Conservation (phyloP, 2,797 vertebrate genomes). For the Neosilurus mollespiculum region DNA sequence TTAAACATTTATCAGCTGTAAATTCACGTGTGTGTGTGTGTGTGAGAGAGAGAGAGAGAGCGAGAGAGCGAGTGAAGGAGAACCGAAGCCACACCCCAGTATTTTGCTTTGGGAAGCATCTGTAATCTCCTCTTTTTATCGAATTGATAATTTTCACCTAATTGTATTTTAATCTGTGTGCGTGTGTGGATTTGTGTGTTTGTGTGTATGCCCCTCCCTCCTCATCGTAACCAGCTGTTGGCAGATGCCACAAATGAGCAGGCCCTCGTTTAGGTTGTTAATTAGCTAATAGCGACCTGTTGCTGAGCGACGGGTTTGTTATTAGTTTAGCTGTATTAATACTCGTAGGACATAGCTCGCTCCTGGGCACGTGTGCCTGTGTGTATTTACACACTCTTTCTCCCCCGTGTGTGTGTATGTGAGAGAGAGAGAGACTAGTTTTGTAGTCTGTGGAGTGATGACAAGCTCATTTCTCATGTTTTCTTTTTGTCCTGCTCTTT, state of each 20-base stretch:
- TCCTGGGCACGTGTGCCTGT: slow-evolving; percentile 34
- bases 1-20: slow-evolving; percentile 1
- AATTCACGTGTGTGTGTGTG: too few relatives aligned
- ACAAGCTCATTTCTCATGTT: slow-evolving; percentile 3
- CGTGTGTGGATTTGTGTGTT: slow-evolving; percentile 12
- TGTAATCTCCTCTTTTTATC: slow-evolving; percentile 61
- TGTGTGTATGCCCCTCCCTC: slow-evolving; percentile 15
- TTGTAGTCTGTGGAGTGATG: neutral
- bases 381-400: slow-evolving; percentile 38
- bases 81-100: neutral
- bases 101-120: slow-evolving; percentile 55
- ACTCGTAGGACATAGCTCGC: slow-evolving; percentile 46
- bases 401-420: neutral
- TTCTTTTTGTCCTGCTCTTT: neutral
- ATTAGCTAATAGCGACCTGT: slow-evolving; percentile 60
- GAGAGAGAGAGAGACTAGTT: neutral
- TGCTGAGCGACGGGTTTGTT: slow-evolving; percentile 54
- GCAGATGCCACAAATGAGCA: slow-evolving; percentile 53
- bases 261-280: slow-evolving; percentile 57
- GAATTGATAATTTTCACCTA: slow-evolving; percentile 69
- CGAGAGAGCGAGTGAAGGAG: neutral
- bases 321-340: slow-evolving; percentile 47
- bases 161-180: slow-evolving; percentile 72
- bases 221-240: slow-evolving; percentile 45
- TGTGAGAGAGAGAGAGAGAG: too few relatives aligned